A percentile compares a stretch with the other conserved stretches of the same genome.
phyloP scores from a whole-genome alignment of 2,888 invertebrate species.

The Oligia strigilis region DNA sequence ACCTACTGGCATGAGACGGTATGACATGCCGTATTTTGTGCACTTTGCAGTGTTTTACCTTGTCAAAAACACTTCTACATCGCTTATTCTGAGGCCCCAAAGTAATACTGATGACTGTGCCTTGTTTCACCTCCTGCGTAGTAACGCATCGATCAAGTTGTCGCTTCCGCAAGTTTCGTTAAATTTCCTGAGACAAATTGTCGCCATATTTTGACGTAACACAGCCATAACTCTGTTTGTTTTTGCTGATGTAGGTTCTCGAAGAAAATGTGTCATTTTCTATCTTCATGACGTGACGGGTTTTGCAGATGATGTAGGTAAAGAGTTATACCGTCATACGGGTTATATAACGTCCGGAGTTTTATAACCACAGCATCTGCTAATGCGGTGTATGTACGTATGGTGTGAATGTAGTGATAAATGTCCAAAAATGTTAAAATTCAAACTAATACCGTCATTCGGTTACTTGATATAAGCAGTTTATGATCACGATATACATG shows the following conservation, averaged over 20 bases:
- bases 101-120: constrained; percentile 70
- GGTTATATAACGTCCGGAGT: background rate
- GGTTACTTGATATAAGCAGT: too few species aligned
- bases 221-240: constrained; percentile 58
- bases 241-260: constrained; percentile 50
- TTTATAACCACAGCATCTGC: background rate
- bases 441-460: too few species aligned
- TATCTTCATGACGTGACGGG: constrained; percentile 9
- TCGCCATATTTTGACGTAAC: constrained; percentile 51
- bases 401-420: too few species aligned
- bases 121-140: constrained; percentile 72
- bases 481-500: too few species aligned
- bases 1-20: background rate
- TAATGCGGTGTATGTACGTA: background rate
- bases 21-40: background rate
- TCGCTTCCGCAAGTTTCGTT: constrained; percentile 42
- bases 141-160: constrained; percentile 75
- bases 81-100: constrained; percentile 59
- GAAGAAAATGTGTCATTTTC: constrained; percentile 32
- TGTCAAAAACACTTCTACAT: background rate
- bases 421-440: too few species aligned
- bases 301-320: constrained; percentile 28
- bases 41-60: background rate
- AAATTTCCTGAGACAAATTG: constrained; percentile 54
- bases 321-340: background rate